Base-by-base conservation (phyloP, 2,888 invertebrate species). In the Cataglyphis livida region DNA sequence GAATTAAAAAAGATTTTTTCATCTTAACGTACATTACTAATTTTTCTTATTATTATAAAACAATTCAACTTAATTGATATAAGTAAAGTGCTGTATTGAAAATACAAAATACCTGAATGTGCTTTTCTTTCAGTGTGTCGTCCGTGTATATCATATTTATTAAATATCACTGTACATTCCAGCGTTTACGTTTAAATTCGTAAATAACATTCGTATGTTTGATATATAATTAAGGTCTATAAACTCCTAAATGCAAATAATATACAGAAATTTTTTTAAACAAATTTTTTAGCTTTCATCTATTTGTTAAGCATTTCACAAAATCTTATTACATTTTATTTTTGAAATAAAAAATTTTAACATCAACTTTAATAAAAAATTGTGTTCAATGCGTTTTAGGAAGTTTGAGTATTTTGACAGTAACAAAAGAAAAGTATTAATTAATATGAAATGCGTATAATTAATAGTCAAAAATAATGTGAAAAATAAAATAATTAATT, bases 61-160 rank as follows among this genome's bases (percentile, higher is more conserved):
- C 10, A 71, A 41, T 41, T 61, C 0, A 35, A 75, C 3, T 75
- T 15, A 21, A 64, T 35, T 5, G 61, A 61, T 9, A 7, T 74
- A 38, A 78, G 57, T 61, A 9, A 44, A 48, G 1, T 51, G n/a
- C 51, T n/a, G 18, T 51, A n/a, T 7, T 51, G n/a, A 51, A n/a
- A 85, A 82, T 88, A 86, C 85, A 51, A n/a, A 85, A 82, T 88
- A 86, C 85, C 87, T 87, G 75, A 81, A 85, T 85, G 90, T 90
- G 90, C 89, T 90, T 91, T 90, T 84, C 71, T 78, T 90, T 90
- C 84, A 82, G 83, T 91, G 84, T 85, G 84, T 85, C 85, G 62
- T 85, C 25, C 25, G 25, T 54, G 82, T 66, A 64, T 82, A 79
- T 76, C 66, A 74, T 87, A 90, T 88, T 87, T 88, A 90, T 85